Evolutionary conservation across 2,113 vertebrate genomes (phyloP).

Genomic region (Protomyctophum bolini): DNA sequence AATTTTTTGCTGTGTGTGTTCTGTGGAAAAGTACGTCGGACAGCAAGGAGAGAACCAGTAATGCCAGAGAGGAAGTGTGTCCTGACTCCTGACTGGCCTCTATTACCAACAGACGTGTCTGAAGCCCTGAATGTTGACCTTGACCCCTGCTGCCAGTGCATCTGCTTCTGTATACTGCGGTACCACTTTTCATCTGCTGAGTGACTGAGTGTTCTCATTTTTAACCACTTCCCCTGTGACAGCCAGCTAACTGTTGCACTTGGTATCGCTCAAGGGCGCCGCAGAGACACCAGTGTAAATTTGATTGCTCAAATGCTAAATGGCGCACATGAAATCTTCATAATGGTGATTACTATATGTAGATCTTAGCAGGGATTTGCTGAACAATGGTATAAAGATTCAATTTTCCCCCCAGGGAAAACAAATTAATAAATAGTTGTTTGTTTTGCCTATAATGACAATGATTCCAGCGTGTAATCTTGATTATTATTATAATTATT

Average conservation of each 20-base stretch:
- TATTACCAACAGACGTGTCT: conserved; percentile 29
- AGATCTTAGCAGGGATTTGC: too few species aligned
- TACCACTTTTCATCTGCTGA: conserved; percentile 32
- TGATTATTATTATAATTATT: too few species aligned
- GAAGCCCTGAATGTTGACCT: conserved; percentile 50
- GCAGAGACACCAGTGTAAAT: background rate
- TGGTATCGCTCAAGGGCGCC: conserved; percentile 1
- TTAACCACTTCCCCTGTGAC: conserved; percentile 37
- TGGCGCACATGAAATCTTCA: too few species aligned
- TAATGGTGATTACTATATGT: too few species aligned
- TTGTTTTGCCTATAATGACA: too few species aligned
- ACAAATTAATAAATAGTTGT: too few species aligned
- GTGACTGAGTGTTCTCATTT: conserved; percentile 49
- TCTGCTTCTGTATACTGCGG: background rate
- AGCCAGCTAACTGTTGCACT: too few species aligned
- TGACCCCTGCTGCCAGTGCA: conserved; percentile 32
- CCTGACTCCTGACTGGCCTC: conserved; percentile 40
- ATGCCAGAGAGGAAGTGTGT: conserved; percentile 60
- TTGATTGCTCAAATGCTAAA: too few species aligned
- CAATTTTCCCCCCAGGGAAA: too few species aligned
- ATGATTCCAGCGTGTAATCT: too few species aligned
- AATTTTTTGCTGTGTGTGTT: conserved; percentile 43
- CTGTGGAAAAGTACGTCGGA: conserved; percentile 65
- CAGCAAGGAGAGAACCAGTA: conserved; percentile 46
- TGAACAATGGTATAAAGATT: too few species aligned